Evolutionary conservation across 2,113 vertebrate species (phyloP).

Genomic region (Rana temporaria): DNA sequence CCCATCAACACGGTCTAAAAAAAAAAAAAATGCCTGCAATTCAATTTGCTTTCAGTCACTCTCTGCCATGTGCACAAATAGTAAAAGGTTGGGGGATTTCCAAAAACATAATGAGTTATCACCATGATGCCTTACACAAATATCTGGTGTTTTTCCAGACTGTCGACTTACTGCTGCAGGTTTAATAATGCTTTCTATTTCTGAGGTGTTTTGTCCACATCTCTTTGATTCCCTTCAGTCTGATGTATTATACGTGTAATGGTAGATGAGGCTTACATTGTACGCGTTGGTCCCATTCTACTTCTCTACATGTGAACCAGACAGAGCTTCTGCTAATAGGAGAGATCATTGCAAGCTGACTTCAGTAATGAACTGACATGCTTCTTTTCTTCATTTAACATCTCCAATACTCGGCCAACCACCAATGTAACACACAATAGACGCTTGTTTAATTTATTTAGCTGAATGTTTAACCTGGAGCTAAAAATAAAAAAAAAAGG

Average conservation of each 20-base stretch:
- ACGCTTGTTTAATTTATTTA: background rate
- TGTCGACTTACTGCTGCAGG: conserved; percentile 61
- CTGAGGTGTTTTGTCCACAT: conserved; percentile 64
- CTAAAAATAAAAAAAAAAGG: background rate
- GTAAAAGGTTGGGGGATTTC: conserved; percentile 66
- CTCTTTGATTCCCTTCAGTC: conserved; percentile 64
- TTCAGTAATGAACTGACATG: background rate
- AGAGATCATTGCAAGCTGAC: conserved; percentile 16
- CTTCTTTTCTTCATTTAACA: background rate
- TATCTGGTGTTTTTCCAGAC: conserved; percentile 72
- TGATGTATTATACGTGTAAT: conserved; percentile 61
- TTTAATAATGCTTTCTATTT: conserved; percentile 56
- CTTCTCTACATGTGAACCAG: conserved; percentile 25
- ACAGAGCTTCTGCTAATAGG: background rate
- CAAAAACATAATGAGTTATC: conserved; percentile 66
- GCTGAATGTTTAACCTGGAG: background rate
- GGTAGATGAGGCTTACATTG: conserved; percentile 5
- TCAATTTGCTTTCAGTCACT: conserved; percentile 65
- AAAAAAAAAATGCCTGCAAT: conserved; percentile 64
- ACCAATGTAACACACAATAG: background rate
- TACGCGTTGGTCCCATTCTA: conserved; percentile 20
- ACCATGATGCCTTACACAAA: conserved; percentile 69
- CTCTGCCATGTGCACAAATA: conserved; percentile 63
- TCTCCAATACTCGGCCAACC: background rate
- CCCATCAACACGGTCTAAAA: conserved; percentile 69